Conservation (phyloP, 2,113 vertebrate genomes). For the Syrmaticus mikado region DNA sequence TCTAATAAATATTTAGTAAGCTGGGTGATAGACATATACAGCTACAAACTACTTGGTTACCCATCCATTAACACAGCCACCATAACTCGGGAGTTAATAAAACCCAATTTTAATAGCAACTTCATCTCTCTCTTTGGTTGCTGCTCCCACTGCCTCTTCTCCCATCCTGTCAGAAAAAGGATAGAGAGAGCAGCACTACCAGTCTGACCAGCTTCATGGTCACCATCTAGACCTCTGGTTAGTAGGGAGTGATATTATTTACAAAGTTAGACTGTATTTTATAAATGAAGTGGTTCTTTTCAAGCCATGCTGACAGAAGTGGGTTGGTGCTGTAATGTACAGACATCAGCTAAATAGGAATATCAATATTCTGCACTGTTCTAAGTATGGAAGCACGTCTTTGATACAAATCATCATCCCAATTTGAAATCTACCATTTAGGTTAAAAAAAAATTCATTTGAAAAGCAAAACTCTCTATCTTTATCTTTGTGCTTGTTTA, state of each 20-base stretch:
- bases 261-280: not conserved
- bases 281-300: not conserved
- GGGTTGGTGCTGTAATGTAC: not conserved
- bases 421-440: not conserved
- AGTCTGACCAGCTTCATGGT: not conserved
- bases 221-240: not conserved
- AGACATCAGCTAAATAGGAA: not conserved
- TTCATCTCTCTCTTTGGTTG: no score
- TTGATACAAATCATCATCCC: not conserved
- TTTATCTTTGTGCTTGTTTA: not conserved
- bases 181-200: not conserved
- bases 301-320: not conserved
- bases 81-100: not conserved
- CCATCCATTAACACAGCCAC: not conserved
- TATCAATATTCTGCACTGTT: not conserved
- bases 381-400: not conserved
- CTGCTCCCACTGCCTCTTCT: not conserved
- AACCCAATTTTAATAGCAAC: not conserved
- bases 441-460: not conserved
- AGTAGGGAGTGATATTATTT: not conserved
- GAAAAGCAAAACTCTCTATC: not conserved
- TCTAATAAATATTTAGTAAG: slow-evolving; percentile 28
- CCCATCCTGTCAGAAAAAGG: not conserved
- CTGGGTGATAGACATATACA: not conserved
- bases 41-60: not conserved